Percentiles rank a stretch among this genome's conserved stretches.
These are phyloP conservation scores for Menura novaehollandiae DNA, from an alignment of 2,113 vertebrate genomes.

Conservation along the genomic window DNA sequence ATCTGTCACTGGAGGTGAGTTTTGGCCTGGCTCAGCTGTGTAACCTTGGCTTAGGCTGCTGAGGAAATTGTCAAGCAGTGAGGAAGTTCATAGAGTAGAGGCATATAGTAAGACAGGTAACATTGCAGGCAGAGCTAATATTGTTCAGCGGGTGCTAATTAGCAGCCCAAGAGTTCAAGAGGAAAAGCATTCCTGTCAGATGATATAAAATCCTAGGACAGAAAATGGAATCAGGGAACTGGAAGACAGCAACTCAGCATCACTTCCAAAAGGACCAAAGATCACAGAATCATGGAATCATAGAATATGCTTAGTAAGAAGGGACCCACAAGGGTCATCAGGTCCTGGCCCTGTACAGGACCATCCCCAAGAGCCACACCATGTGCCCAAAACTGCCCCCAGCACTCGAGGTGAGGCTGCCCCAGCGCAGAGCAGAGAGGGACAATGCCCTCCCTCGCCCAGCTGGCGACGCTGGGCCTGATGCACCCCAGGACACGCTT, in stretches of 20 bases:
- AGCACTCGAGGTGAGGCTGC: not conserved
- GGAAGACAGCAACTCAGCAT: not conserved
- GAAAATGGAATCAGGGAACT: not conserved
- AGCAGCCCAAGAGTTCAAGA: not conserved
- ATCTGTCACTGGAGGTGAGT: not conserved
- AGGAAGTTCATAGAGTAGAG: not conserved
- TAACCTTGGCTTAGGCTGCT: not conserved
- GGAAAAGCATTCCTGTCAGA: not conserved
- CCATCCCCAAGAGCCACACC: not conserved
- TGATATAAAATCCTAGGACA: not conserved
- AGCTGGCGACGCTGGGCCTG: fast-evolving
- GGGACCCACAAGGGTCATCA: not conserved
- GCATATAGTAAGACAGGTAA: fast-evolving
- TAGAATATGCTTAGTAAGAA: not conserved
- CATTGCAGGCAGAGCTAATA: not conserved
- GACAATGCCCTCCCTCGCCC: too few relatives aligned
- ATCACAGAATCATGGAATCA: not conserved
- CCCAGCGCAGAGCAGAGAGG: fast-evolving
- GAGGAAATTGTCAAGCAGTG: not conserved
- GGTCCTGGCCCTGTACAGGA: not conserved
- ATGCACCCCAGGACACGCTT: fast-evolving
- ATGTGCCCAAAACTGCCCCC: not conserved
- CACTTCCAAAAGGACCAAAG: not conserved
- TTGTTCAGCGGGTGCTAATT: not conserved
- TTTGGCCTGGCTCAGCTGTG: not conserved